Conservation (phyloP, 2,797 vertebrate genomes). For the Propithecus perrieri region DNA sequence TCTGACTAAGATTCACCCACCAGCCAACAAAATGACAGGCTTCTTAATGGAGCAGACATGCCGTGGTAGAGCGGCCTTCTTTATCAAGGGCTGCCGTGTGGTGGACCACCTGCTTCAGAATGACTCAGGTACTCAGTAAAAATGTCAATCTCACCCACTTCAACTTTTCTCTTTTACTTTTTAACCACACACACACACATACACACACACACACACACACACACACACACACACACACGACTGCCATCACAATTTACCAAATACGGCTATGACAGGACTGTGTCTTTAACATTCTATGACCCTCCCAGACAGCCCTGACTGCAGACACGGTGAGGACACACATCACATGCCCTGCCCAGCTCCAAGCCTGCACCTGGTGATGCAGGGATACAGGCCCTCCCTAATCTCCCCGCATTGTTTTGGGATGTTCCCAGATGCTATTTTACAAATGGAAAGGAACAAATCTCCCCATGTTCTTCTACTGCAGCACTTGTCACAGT, state of each 20-base stretch:
- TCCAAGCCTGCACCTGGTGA: background rate
- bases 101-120: background rate
- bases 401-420: background rate
- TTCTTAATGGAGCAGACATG: background rate
- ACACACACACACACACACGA: background rate
- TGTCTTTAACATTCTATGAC: background rate
- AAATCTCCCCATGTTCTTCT: background rate
- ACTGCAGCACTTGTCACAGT: background rate
- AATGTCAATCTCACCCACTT: background rate
- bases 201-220: background rate
- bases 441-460: background rate
- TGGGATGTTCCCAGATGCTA: background rate
- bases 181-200: background rate
- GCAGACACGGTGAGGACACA: background rate
- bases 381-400: background rate
- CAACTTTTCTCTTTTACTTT: background rate
- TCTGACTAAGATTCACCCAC: background rate
- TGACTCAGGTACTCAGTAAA: background rate
- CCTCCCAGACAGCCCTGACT: background rate
- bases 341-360: background rate
- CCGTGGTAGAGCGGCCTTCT: too few species aligned
- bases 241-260: background rate
- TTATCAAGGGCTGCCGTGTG: too few species aligned
- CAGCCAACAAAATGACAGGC: background rate
- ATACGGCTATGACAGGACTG: background rate